These are phyloP conservation scores for Acanthornis magna DNA, from an alignment of 2,797 vertebrate genomes.

Conservation along the genomic window DNA sequence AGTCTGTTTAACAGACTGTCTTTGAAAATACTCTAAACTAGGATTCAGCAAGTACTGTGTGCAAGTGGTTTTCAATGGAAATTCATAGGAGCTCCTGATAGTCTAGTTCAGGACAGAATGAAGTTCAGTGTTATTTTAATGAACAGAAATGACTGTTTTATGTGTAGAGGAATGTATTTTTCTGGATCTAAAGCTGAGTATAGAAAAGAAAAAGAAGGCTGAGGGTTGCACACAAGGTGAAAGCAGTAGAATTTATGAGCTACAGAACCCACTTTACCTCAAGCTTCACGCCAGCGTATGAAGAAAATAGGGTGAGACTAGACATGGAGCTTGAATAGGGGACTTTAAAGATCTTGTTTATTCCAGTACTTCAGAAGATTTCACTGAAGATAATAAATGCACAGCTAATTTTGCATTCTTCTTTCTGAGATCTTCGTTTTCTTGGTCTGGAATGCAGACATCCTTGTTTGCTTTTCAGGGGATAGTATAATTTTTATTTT, in stretches of 20 bases:
- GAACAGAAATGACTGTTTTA: background rate
- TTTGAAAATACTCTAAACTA: background rate
- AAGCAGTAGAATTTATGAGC: background rate
- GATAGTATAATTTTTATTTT: constrained; percentile 17
- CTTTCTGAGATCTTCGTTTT: background rate
- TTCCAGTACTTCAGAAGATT: background rate
- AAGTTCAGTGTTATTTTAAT: background rate
- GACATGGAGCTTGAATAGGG: background rate
- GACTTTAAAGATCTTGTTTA: background rate
- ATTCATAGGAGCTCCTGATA: background rate
- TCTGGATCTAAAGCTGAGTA: background rate
- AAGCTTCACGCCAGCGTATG: background rate
- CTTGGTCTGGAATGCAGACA: constrained; percentile 1
- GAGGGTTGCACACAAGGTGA: background rate
- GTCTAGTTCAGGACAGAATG: background rate
- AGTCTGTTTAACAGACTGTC: background rate
- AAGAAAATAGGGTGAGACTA: background rate
- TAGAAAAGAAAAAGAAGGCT: background rate
- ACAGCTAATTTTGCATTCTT: background rate
- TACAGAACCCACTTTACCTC: background rate
- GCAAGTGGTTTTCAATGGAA: background rate
- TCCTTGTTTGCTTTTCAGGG: background rate
- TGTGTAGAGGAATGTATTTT: background rate
- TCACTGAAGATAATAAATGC: background rate
- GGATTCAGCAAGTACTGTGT: background rate